phyloP scores from a whole-genome alignment of 1,140 invertebrate genomes.

The Temnothorax longispinosus region DNA sequence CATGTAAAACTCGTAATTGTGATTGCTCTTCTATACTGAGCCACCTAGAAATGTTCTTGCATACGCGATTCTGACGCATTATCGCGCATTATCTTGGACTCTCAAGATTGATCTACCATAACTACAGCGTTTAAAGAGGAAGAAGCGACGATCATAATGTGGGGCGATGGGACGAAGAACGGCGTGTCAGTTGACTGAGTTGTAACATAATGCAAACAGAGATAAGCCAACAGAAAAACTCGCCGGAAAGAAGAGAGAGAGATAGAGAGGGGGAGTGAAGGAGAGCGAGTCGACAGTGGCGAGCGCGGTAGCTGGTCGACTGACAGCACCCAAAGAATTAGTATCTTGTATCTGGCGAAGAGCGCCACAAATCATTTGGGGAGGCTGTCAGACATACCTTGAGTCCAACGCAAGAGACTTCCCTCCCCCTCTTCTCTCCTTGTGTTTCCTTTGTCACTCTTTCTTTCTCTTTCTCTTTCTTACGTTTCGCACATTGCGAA shows the following conservation, averaged over 20 bases:
- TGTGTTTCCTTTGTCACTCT: neutral
- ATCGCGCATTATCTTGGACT: conserved; percentile 28
- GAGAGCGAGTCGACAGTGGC: conserved; percentile 51
- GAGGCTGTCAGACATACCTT: conserved; percentile 68
- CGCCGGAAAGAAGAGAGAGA: neutral
- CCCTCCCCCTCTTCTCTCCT: neutral
- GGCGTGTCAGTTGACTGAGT: conserved; percentile 48
- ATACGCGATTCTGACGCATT: conserved; percentile 13
- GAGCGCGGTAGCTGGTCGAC: conserved; percentile 72
- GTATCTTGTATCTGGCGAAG: conserved; percentile 74
- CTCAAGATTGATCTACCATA: neutral
- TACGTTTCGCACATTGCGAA: conserved; percentile 9
- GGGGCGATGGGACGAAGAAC: conserved; percentile 8
- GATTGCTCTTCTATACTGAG: neutral
- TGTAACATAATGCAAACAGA: conserved; percentile 59
- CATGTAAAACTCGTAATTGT: conserved; percentile 17
- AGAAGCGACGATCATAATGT: conserved; percentile 23
- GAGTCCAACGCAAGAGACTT: conserved; percentile 39
- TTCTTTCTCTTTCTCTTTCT: conserved; percentile 4
- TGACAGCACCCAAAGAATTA: conserved; percentile 74
- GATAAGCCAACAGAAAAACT: conserved; percentile 31
- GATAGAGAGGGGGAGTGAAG: neutral
- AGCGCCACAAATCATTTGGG: conserved; percentile 75
- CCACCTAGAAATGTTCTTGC: neutral
- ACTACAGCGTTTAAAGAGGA: conserved; percentile 9